Conservation (phyloP, 2,888 invertebrate genomes). For the Meiosimyza platycephala region DNA sequence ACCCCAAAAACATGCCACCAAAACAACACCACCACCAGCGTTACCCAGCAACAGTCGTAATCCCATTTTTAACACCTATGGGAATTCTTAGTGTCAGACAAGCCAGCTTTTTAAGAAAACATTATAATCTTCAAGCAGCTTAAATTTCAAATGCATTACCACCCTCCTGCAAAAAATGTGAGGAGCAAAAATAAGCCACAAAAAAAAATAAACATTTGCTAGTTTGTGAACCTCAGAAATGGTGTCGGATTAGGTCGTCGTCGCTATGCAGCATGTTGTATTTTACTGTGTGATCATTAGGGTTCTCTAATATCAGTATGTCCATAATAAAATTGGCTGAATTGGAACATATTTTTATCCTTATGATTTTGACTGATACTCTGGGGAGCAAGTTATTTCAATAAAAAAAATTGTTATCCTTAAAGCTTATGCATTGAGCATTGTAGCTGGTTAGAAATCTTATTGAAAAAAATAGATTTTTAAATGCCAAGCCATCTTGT, state of each 20-base stretch:
- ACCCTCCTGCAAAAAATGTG: neutral
- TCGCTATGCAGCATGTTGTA: neutral
- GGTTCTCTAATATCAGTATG: conserved; percentile 27
- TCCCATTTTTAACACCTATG: conserved; percentile 49
- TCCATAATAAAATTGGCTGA: conserved; percentile 49
- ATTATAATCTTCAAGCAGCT: conserved; percentile 26
- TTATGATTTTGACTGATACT: conserved; percentile 42
- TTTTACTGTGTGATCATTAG: conserved; percentile 17
- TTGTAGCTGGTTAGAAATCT: no score
- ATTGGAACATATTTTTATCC: conserved; percentile 55
- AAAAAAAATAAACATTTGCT: conserved; percentile 19
- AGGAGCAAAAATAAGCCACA: neutral
- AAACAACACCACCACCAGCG: neutral
- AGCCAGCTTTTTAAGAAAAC: conserved; percentile 25
- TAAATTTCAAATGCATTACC: conserved; percentile 9
- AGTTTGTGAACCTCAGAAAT: conserved; percentile 19
- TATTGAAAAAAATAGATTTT: no score
- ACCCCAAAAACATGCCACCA: conserved; percentile 29
- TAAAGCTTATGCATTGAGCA: no score
- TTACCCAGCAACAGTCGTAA: conserved; percentile 40
- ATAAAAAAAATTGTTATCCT: conserved; percentile 19
- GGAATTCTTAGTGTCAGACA: conserved; percentile 43
- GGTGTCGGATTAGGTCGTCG: conserved; percentile 24
- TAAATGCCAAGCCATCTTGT: no score
- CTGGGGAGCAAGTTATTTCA: conserved; percentile 34